Base-by-base conservation (phyloP, 2,888 invertebrate species). In the Adelognathus sp. region DNA sequence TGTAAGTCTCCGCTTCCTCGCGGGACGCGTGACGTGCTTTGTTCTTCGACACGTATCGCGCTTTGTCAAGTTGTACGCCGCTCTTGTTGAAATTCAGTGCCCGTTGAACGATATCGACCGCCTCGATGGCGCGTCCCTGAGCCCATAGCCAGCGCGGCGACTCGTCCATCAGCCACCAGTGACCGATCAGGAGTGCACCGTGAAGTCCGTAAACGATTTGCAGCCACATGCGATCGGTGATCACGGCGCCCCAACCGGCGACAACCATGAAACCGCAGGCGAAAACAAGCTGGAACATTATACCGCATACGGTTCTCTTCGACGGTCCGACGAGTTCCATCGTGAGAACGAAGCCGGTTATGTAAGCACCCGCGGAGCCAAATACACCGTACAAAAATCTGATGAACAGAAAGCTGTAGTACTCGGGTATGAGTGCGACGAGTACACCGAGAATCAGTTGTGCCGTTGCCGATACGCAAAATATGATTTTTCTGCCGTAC, bases 151-250 rank as follows among this genome's bases (percentile, higher is more conserved):
- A 97, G 14, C 97, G 93, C 0, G 97, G 97, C 5, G 97, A 97
- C 92, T 97, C 97, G 85, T 97, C 97, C 94, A 97, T 95, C 3
- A 96, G 92, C 97, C 97, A 97, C 94, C 96, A 96, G 88, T 97
- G 97, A 0, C 94, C 95, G 33, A 97, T 91, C 0, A 97, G 93
- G 0, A 96, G 88, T 16, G 94, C 90, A 63, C 95, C 94, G 86
- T 97, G 97, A 31, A 96, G 91, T 1, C 97, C 97, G 86, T 97
- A 97, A 2, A 96, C 92, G 0, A 96, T 92, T 92, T 97, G 97
- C n/a, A 97, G 92, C 84, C 94, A 90, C 90, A 94, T 94, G 60
- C 96, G 93, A 86, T 97, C 94, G 83, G 95, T 94, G 72, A 97
- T 95, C 0, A 97, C 81, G 1, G 95, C 95, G 3, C 96, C 97